Percentiles rank a stretch among this genome's conserved stretches.
These are phyloP conservation scores for Scolopax mira DNA, from an alignment of 2,113 vertebrate species.

Conservation along the genomic window DNA sequence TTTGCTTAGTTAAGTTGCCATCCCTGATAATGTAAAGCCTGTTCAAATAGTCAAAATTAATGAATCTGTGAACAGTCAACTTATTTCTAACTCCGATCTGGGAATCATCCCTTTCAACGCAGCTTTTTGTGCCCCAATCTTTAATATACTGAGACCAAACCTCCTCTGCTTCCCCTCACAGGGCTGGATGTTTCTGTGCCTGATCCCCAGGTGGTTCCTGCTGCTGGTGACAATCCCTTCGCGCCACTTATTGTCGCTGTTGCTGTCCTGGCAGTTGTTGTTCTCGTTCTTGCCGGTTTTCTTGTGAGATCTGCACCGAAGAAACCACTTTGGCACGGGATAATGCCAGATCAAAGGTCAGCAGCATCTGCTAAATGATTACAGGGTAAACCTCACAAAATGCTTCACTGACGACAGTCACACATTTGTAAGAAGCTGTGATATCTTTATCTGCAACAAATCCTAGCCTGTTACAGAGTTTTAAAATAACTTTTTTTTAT, in stretches of 20 bases:
- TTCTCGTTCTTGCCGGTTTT: not conserved
- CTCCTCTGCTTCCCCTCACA: not conserved
- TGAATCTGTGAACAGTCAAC: not conserved
- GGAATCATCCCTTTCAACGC: not conserved
- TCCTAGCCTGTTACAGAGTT: not conserved
- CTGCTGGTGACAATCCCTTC: not conserved
- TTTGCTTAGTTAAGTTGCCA: not conserved
- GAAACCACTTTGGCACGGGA: not conserved
- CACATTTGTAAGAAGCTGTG: not conserved
- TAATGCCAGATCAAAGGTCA: not conserved
- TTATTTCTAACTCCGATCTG: not conserved
- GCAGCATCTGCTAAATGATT: not conserved
- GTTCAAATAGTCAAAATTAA: not conserved
- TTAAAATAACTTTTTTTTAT: not conserved
- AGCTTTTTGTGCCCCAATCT: not conserved
- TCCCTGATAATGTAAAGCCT: not conserved
- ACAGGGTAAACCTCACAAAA: not conserved
- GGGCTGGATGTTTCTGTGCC: not conserved
- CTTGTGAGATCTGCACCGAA: not conserved
- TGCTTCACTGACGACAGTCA: not conserved
- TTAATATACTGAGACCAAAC: not conserved
- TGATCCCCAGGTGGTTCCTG: rapidly evolving
- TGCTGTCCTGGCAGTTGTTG: not conserved
- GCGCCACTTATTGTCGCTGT: not conserved
- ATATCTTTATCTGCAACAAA: not conserved